These are phyloP conservation scores for Melanerpes formicivorus DNA, from an alignment of 2,113 vertebrate genomes.

Conservation along the genomic window DNA sequence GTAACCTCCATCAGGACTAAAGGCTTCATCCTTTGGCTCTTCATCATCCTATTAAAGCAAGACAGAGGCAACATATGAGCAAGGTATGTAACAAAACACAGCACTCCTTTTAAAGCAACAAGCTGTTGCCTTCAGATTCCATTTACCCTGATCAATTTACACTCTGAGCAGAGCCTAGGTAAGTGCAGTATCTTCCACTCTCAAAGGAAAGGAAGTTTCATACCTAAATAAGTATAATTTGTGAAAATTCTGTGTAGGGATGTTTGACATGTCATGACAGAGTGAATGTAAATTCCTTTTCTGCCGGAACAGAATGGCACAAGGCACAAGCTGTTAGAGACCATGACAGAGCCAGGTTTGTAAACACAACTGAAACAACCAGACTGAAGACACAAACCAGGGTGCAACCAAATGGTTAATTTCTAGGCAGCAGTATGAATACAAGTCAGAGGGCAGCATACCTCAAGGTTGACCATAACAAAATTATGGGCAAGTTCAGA, in stretches of 20 bases:
- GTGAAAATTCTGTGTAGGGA: neutral
- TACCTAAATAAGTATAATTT: neutral
- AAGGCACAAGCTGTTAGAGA: neutral
- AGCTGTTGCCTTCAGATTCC: neutral
- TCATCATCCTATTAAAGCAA: slow-evolving; percentile 88
- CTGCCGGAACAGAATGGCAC: neutral
- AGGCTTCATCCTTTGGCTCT: slow-evolving; percentile 92
- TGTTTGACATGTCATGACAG: neutral
- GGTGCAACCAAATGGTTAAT: neutral
- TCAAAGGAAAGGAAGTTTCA: neutral
- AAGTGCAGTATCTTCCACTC: neutral
- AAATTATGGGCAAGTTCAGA: slow-evolving; percentile 98
- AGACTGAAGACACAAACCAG: neutral
- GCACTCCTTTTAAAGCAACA: neutral
- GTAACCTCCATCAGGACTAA: slow-evolving; percentile 95
- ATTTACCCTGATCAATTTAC: neutral
- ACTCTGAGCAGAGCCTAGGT: neutral
- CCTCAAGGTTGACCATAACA: slow-evolving; percentile 98
- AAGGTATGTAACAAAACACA: neutral
- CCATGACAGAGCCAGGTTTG: neutral
- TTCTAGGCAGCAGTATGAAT: neutral
- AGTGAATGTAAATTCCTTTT: neutral
- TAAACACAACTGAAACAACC: neutral
- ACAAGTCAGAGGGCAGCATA: slow-evolving; percentile 66
- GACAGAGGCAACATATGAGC: neutral